phyloP scores from a whole-genome alignment of 37 sponge, comb jelly and placozoan species.

The Tethya wilhelma region DNA sequence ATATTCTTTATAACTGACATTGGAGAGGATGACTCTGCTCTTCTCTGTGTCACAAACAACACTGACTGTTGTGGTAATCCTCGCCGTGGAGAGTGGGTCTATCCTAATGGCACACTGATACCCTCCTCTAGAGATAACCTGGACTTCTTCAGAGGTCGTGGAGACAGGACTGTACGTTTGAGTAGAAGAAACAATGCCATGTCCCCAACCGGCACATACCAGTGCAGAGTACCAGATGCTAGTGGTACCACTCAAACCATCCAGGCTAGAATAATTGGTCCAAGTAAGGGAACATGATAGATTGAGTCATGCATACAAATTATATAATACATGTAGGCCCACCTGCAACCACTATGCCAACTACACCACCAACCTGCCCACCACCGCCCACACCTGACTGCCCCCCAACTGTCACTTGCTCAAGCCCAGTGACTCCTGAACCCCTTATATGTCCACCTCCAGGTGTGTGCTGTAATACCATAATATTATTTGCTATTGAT shows the following conservation, averaged over 20 bases:
- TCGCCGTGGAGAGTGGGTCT: background rate
- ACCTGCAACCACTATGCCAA: too few relatives aligned
- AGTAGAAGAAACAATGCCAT: too few relatives aligned
- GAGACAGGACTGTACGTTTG: background rate
- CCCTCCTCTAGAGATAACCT: background rate
- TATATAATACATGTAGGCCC: background rate
- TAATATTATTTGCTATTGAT: too few relatives aligned
- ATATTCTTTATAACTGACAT: background rate
- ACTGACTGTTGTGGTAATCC: background rate
- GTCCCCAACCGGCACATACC: background rate
- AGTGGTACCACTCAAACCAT: background rate
- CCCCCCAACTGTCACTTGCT: too few relatives aligned
- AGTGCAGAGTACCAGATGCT: background rate
- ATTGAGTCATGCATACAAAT: too few relatives aligned
- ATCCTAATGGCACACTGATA: background rate
- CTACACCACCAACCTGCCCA: too few relatives aligned
- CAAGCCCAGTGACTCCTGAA: too few relatives aligned
- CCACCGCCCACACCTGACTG: too few relatives aligned
- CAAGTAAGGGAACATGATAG: too few relatives aligned
- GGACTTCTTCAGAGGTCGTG: background rate
- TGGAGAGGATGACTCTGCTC: background rate
- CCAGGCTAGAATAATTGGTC: too few relatives aligned
- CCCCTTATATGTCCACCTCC: too few relatives aligned
- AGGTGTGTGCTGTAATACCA: too few relatives aligned
- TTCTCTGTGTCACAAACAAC: background rate